Evolutionary conservation across 2,888 invertebrate species (phyloP), one percentile per base, ranked within the genome.

Genomic region (Coelinius sp.): DNA sequence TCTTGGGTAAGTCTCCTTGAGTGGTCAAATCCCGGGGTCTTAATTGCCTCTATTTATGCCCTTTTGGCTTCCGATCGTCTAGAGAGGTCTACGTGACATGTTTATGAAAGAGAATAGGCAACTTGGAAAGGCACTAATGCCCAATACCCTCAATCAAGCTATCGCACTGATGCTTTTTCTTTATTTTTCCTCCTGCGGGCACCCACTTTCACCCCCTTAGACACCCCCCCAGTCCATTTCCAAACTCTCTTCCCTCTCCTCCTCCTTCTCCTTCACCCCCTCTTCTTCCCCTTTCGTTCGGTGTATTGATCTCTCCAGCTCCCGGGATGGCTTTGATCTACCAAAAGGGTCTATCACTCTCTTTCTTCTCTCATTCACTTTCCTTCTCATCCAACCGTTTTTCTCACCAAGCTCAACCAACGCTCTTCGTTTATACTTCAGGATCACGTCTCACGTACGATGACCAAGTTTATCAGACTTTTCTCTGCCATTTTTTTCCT

Each of bases 21-120:
- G 63, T 74, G 71, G 69, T 70, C 65, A 71, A 64, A 71, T 70
- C 49, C 53, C 25, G 24, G 41, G 24, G 41, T 70, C 85, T 86
- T 87, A 87, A 87, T 87, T 86, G 86, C 86, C 81, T 84, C 84
- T 85, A 86, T 86, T 86, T 87, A 87, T 86, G 87, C 83, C 83
- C 83, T 84, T 85, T 85, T 83, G 83, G 81, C 82, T 73, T 82
- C 81, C 83, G 81, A 78, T 79, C 77, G 77, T 74, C 78, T 80
- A 56, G 41, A 49, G 71, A 68, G 69, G 70, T 68, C 79, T 85
- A 86, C 87, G 87, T 86, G 87, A 87, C 85, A 86, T 84, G 87
- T 86, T 86, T 87, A 84, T 83, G 84, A 85, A 86, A 80, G 79
- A 77, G 78, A 76, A 75, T 69, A 59, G 67, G 44, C 73, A 70